Conservation (phyloP, 2,113 vertebrate genomes). For the Pterocles orientalis region DNA sequence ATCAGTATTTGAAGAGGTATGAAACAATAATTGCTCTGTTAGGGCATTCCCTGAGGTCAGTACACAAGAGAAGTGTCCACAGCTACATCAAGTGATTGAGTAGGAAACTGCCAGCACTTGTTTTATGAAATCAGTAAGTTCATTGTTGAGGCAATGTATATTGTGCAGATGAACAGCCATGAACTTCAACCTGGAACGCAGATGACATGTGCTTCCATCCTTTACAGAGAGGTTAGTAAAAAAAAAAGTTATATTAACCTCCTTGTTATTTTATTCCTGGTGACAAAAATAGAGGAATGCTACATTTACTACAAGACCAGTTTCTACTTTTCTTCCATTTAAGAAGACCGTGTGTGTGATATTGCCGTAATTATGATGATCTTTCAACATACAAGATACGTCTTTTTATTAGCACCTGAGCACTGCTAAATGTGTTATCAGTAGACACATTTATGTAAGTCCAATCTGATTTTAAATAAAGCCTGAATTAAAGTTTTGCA, state of each 20-base stretch:
- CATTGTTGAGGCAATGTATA: not conserved
- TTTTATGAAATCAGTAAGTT: not conserved
- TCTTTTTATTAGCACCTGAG: not conserved
- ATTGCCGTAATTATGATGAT: not conserved
- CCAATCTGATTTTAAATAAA: not conserved
- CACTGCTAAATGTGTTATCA: not conserved
- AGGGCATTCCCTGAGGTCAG: not conserved
- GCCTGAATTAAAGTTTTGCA: not conserved
- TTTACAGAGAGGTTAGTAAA: not conserved
- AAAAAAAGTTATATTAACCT: not conserved
- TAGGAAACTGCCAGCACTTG: not conserved
- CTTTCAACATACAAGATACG: not conserved
- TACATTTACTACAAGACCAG: not conserved
- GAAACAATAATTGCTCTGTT: not conserved
- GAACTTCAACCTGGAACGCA: not conserved
- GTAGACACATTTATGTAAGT: not conserved
- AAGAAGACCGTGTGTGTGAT: not conserved
- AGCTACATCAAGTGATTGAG: not conserved
- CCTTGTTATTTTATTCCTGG: not conserved
- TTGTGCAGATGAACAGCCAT: not conserved
- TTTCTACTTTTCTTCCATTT: not conserved
- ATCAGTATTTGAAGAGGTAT: not conserved
- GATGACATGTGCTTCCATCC: not conserved
- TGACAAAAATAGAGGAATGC: not conserved
- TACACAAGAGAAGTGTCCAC: not conserved